These are phyloP conservation scores for Calliphora vicina DNA, from an alignment of 1,140 invertebrate genomes.

Conservation along the genomic window DNA sequence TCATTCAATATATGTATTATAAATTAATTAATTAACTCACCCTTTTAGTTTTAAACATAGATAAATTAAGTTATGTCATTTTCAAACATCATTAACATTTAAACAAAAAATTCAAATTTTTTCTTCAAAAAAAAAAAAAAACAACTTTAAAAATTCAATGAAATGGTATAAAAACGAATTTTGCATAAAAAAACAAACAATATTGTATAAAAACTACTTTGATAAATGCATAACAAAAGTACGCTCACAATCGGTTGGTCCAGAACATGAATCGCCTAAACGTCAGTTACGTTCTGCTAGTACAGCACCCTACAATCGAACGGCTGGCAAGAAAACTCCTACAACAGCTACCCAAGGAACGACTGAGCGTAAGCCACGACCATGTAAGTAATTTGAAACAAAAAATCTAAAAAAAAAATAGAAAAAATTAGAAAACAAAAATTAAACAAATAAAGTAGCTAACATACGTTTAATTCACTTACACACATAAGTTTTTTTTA, in stretches of 20 bases:
- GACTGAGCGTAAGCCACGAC: conserved; percentile 66
- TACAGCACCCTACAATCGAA: conserved; percentile 65
- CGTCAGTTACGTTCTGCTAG: conserved; percentile 73
- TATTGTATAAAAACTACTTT: background rate
- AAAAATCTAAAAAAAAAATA: conserved; percentile 12
- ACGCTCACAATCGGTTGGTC: conserved; percentile 76
- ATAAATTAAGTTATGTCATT: background rate
- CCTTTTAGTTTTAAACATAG: conserved; percentile 19
- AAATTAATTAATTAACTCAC: background rate
- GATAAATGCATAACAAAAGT: conserved; percentile 61
- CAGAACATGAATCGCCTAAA: conserved; percentile 73
- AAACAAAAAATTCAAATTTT: conserved; percentile 24
- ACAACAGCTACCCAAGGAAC: conserved; percentile 48
- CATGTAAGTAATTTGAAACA: conserved; percentile 69
- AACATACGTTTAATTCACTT: background rate
- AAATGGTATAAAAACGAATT: too few species aligned
- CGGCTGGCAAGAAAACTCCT: conserved; percentile 59
- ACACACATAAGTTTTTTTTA: conserved; percentile 20
- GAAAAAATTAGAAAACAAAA: conserved; percentile 31
- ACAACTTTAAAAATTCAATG: conserved; percentile 39
- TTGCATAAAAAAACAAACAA: background rate
- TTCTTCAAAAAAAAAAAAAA: conserved; percentile 40
- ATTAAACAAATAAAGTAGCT: background rate
- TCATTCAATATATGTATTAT: background rate
- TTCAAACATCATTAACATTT: conserved; percentile 37